These are phyloP conservation scores for Nerophis ophidion DNA, from an alignment of 2,113 vertebrate species.

Conservation along the genomic window DNA sequence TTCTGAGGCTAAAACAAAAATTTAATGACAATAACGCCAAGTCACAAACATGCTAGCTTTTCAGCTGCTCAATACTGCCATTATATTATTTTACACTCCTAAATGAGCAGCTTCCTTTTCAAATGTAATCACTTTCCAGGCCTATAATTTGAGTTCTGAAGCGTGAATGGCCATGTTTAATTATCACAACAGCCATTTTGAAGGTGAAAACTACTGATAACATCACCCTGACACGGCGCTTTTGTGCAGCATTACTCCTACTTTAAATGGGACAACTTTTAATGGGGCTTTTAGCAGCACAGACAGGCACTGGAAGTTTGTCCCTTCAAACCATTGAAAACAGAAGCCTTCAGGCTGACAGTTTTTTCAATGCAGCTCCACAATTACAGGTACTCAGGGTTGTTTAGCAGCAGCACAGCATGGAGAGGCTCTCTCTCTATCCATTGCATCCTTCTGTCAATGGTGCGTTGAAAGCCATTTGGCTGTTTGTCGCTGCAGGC, in stretches of 20 bases:
- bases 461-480: conserved; percentile 91
- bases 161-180: conserved; percentile 15
- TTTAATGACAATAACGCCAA: conserved; percentile 1
- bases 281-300: conserved; percentile 53
- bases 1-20: conserved; percentile 1
- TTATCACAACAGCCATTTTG: conserved; percentile 21
- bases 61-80: no score
- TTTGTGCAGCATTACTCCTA: conserved; percentile 25
- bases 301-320: conserved; percentile 62
- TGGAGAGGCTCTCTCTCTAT: conserved; percentile 69
- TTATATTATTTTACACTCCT: no score
- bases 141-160: conserved; percentile 8
- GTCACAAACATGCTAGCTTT: no score
- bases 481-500: conserved; percentile 82
- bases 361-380: conserved; percentile 81
- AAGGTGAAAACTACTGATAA: conserved; percentile 24
- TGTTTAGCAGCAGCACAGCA: conserved; percentile 82
- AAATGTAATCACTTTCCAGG: conserved; percentile 2
- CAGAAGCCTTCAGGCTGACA: conserved; percentile 80
- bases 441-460: conserved; percentile 76
- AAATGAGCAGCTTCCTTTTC: conserved; percentile 7
- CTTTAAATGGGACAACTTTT: conserved; percentile 55
- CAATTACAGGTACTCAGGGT: conserved; percentile 91
- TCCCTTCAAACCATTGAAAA: conserved; percentile 87
- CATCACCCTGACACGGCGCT: conserved; percentile 33